Base-by-base conservation (phyloP, 1,140 invertebrate species). In the Hycleus cichorii region DNA sequence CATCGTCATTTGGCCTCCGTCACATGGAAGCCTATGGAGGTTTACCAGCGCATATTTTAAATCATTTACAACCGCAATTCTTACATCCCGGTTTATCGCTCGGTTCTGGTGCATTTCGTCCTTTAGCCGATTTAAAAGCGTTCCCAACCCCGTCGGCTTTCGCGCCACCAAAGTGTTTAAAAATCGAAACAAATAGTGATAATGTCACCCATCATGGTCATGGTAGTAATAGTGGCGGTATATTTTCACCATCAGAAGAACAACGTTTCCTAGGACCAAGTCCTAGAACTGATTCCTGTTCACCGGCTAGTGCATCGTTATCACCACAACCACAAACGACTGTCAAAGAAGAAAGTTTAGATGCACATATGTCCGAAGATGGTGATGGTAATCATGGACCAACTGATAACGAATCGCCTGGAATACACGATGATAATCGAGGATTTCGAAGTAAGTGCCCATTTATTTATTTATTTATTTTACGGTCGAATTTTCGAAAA, bases 11-110 rank as follows among this genome's bases (percentile, higher is more conserved):
- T 53, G 77, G 78, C 26, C 71, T 78, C 46, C 73, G 77, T 11
- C 77, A 78, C 60, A 78, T 78, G 74, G 80, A 80, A 58, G 75
- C 76, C n/a, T 80, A 80, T 61, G 69, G 75, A 11, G 74, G 76
- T 10, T 65, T 80, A 4, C 77, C 78, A n/a, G 76, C 77, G 9
- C 77, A 78, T 58, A 71, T 80, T 18, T 64, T 80, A 32, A 78
- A 79, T 59, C 75, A 77, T 60, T 64, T 80, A 27, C 78, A 79
- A 59, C 77, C 77, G 49, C 78, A 78, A 59, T 80, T 80, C 60
- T 71, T 71, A 55, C 78, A 64, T 64, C 77, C 69, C 49, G 75
- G 65, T 44, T 65, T 72, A 39, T 72, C 74, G 10, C 63, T 76
- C 48, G 69, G 70, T 54, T 70, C 73, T 2, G 67, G 72, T 9